phyloP scores from a whole-genome alignment of 2,797 vertebrate genomes.

The Danio choprae region DNA sequence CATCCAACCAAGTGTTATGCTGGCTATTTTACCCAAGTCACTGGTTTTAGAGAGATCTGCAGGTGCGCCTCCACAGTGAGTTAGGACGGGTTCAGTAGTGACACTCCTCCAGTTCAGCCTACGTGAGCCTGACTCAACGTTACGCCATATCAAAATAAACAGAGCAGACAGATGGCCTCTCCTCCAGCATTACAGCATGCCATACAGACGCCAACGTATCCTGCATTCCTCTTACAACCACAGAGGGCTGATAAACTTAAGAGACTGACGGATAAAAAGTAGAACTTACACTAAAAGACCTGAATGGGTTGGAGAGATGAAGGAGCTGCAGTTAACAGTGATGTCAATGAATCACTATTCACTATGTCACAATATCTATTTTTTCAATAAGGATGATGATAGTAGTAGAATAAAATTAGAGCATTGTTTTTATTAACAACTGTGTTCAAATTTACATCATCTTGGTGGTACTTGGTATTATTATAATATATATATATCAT shows the following conservation, averaged over 20 bases:
- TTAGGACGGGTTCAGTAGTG: conserved; percentile 20
- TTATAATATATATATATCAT: no score
- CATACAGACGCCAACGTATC: conserved; percentile 15
- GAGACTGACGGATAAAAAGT: neutral
- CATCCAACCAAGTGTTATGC: neutral
- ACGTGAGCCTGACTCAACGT: conserved; percentile 44
- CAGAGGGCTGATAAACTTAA: conserved; percentile 9
- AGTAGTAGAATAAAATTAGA: no score
- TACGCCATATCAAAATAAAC: conserved; percentile 43
- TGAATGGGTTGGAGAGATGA: conserved; percentile 1
- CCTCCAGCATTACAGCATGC: conserved; percentile 33
- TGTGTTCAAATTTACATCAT: no score
- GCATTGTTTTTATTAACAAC: no score
- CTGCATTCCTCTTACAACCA: conserved; percentile 6
- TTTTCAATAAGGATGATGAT: no score
- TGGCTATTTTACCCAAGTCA: conserved; percentile 33
- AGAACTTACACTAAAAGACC: neutral
- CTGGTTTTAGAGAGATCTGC: conserved; percentile 32
- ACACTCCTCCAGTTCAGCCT: conserved; percentile 46
- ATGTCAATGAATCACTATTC: neutral
- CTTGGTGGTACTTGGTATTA: no score
- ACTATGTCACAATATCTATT: no score
- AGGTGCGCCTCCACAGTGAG: conserved; percentile 38
- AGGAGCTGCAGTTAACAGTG: neutral
- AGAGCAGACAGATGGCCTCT: conserved; percentile 52